Conservation (phyloP, 2,113 vertebrate species). For the Scomber colias region DNA sequence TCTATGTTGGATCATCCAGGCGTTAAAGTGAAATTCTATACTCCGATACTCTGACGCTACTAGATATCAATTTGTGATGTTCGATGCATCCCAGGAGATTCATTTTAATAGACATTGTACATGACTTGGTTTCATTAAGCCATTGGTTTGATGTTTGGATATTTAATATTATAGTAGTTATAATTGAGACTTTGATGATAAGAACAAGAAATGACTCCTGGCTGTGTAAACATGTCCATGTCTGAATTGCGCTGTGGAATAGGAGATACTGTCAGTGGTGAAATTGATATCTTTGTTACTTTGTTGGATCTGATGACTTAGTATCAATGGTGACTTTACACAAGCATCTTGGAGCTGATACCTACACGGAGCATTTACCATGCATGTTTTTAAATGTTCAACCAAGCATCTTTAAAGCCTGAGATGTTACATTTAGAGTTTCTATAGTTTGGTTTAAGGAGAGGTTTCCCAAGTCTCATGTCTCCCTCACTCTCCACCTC, state of each 20-base stretch:
- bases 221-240: not conserved
- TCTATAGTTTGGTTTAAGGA: conserved; percentile 41
- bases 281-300: not conserved
- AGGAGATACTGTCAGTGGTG: not conserved
- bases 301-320: not conserved
- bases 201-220: not conserved
- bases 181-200: not conserved
- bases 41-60: conserved; percentile 1
- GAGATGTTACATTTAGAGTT: conserved; percentile 43
- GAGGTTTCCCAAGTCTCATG: conserved; percentile 42
- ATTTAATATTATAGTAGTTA: not conserved
- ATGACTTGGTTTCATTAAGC: not conserved
- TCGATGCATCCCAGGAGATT: not conserved
- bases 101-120: not conserved
- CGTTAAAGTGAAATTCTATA: conserved; percentile 25
- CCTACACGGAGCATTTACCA: not conserved
- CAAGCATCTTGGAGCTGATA: too few relatives aligned
- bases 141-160: not conserved
- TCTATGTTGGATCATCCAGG: conserved; percentile 29
- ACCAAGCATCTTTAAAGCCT: not conserved
- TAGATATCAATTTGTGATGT: conserved; percentile 14
- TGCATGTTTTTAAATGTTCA: not conserved
- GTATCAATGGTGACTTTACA: not conserved
- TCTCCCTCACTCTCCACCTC: conserved; percentile 59
- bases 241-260: not conserved